phyloP scores from a whole-genome alignment of 2,797 vertebrate genomes.

The Adelosebastes latens region DNA sequence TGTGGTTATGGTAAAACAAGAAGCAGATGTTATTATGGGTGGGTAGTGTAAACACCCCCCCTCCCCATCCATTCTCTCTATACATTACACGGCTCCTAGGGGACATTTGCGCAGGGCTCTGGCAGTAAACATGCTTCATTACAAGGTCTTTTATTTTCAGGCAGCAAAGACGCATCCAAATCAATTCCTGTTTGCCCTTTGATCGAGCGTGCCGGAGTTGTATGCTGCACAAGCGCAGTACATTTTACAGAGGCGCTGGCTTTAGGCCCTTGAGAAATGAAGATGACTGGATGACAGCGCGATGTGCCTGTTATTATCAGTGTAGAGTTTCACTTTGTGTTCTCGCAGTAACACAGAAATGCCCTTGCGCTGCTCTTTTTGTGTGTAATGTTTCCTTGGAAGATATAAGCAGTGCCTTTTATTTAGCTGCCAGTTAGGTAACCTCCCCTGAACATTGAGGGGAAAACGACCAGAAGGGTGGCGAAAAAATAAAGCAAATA shows the following conservation, averaged over 20 bases:
- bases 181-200: constrained; percentile 67
- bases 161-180: constrained; percentile 54
- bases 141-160: constrained; percentile 69
- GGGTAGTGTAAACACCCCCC: constrained; percentile 16
- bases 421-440: not conserved
- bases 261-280: constrained; percentile 45
- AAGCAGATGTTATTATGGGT: not conserved
- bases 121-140: constrained; percentile 67
- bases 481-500: not conserved
- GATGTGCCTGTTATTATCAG: constrained; percentile 25
- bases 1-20: not conserved
- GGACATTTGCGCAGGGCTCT: constrained; percentile 39
- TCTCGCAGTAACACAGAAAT: constrained; percentile 17
- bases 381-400: constrained; percentile 21
- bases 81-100: constrained; percentile 50
- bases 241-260: constrained; percentile 29
- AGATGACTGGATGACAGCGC: constrained; percentile 40
- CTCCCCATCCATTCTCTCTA: not conserved
- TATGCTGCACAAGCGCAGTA: constrained; percentile 16
- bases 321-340: constrained; percentile 20
- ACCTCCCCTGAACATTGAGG: not conserved
- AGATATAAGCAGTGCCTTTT: constrained; percentile 11
- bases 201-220: constrained; percentile 52
- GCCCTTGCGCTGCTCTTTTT: constrained; percentile 5
- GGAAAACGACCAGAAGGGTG: not conserved